These are phyloP conservation scores for Triplophysa siluroides DNA, from an alignment of 2,113 vertebrate genomes.

Conservation along the genomic window DNA sequence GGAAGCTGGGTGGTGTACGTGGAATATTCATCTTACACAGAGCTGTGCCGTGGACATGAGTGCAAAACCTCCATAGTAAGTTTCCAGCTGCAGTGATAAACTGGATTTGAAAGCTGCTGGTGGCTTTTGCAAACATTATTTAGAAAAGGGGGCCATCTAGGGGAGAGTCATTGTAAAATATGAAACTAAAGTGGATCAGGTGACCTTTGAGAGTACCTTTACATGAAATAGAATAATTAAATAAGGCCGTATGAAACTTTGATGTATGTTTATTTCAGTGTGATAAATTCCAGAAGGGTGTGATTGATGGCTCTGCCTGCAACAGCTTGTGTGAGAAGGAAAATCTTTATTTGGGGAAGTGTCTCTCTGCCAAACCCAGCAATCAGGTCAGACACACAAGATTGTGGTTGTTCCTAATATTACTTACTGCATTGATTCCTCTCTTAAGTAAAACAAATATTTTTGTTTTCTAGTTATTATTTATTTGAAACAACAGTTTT, in stretches of 20 bases:
- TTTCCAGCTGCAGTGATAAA: conserved; percentile 50
- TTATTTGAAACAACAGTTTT: too few relatives aligned
- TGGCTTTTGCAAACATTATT: background rate
- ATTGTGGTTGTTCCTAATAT: background rate
- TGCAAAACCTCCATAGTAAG: conserved; percentile 95
- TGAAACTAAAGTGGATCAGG: conserved; percentile 8
- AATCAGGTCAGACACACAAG: conserved; percentile 81
- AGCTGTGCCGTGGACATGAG: conserved; percentile 93
- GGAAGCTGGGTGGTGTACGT: conserved; percentile 97
- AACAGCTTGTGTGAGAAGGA: conserved; percentile 93
- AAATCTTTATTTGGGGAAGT: conserved; percentile 93
- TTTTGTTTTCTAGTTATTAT: too few relatives aligned
- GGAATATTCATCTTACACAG: conserved; percentile 93
- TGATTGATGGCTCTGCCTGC: conserved; percentile 94
- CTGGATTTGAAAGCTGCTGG: background rate
- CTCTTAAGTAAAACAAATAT: background rate
- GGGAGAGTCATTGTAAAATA: conserved; percentile 13
- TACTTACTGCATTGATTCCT: background rate
- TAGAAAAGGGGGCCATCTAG: conserved; percentile 45
- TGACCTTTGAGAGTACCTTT: background rate
- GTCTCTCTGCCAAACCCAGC: conserved; percentile 86
- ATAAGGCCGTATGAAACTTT: conserved; percentile 9
- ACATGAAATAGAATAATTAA: background rate
- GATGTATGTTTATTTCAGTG: conserved; percentile 72
- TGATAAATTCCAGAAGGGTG: conserved; percentile 91